Evolutionary conservation across 1,140 invertebrate genomes (phyloP).

Genomic region (Caenorhabditis briggsae): DNA sequence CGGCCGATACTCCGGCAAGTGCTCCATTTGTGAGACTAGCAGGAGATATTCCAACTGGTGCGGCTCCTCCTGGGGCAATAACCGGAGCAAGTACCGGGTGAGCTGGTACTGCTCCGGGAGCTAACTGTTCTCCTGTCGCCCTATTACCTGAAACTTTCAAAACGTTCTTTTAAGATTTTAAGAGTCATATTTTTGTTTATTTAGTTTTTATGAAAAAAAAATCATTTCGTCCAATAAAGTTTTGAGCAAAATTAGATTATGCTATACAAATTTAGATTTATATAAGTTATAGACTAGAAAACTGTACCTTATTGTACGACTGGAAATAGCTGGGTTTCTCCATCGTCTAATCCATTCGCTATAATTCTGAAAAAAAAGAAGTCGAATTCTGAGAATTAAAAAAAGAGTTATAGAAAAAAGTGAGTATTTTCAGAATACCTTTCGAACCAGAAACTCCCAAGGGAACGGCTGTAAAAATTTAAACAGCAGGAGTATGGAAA

Average conservation of each 20-base stretch:
- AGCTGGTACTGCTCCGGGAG: conserved; percentile 61
- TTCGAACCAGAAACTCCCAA: neutral
- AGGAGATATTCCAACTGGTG: neutral
- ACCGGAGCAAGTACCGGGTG: conserved; percentile 58
- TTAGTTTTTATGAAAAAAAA: too few species aligned
- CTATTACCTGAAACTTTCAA: conserved; percentile 56
- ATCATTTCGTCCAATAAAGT: too few species aligned
- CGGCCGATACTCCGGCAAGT: neutral
- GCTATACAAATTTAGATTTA: too few species aligned
- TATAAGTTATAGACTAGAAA: neutral
- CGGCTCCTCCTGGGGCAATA: conserved; percentile 15
- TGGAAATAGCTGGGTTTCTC: conserved; percentile 39
- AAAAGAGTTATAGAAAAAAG: neutral
- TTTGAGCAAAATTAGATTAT: too few species aligned
- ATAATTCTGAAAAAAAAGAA: neutral
- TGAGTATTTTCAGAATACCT: too few species aligned
- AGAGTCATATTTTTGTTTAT: too few species aligned
- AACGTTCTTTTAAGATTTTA: neutral
- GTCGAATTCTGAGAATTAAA: too few species aligned
- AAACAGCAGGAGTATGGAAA: neutral
- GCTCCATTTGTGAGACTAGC: neutral
- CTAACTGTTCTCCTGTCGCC: conserved; percentile 61
- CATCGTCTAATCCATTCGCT: conserved; percentile 48
- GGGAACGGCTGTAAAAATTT: conserved; percentile 4
- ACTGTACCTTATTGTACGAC: conserved; percentile 46